A percentile compares a stretch with the other conserved stretches of the same genome.
phyloP scores from a whole-genome alignment of 2,797 vertebrate species.

The Lepus oiostolus region DNA sequence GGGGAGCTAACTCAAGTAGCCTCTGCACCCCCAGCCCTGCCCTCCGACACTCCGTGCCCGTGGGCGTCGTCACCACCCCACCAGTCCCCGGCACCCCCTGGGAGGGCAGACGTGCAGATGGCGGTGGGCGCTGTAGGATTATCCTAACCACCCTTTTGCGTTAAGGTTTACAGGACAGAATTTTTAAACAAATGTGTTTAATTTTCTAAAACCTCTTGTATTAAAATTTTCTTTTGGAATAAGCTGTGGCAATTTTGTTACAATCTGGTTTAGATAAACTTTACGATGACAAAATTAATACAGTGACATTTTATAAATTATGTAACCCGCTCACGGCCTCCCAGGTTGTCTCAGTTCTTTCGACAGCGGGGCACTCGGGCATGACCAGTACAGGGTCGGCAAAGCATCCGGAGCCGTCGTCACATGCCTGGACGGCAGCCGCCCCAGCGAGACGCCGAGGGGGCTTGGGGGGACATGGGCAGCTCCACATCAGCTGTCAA shows the following conservation, averaged over 20 bases:
- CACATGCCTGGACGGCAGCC: background rate
- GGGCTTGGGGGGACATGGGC: too few species aligned
- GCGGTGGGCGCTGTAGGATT: constrained; percentile 46
- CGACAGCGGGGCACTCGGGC: background rate
- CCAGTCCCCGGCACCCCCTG: too few species aligned
- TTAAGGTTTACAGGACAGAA: constrained; percentile 87
- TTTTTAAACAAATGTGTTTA: constrained; percentile 88
- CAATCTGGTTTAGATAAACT: constrained; percentile 81
- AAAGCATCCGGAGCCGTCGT: too few species aligned
- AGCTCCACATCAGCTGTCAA: background rate
- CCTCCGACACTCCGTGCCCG: too few species aligned
- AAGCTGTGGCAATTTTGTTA: constrained; percentile 88
- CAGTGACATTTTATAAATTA: constrained; percentile 79
- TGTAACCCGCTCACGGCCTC: background rate
- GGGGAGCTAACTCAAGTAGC: too few species aligned
- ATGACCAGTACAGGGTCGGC: too few species aligned
- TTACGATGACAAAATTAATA: constrained; percentile 87
- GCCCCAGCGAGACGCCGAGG: background rate
- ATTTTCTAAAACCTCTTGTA: constrained; percentile 88
- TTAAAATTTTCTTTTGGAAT: constrained; percentile 86
- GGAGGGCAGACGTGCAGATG: too few species aligned
- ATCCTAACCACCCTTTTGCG: constrained; percentile 77
- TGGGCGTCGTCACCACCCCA: too few species aligned
- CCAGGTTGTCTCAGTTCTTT: constrained; percentile 43
- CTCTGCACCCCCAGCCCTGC: too few species aligned